Evolutionary conservation across 2,888 invertebrate genomes (phyloP).

Genomic region (Neuroscelio doddi): DNA sequence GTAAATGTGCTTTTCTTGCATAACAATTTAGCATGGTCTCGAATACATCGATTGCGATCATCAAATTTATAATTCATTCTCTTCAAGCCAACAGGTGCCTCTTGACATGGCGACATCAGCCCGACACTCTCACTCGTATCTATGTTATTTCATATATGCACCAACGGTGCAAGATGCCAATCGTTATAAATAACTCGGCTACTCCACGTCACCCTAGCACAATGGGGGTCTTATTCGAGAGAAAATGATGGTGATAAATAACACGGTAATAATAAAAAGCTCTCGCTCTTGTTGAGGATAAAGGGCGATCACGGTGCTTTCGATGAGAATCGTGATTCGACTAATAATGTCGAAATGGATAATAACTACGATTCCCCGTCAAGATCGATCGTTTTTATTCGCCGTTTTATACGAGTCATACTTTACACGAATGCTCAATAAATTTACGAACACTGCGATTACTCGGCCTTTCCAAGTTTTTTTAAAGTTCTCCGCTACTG

Average conservation of each 20-base stretch:
- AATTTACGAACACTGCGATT: constrained; percentile 9
- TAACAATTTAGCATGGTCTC: too few species aligned
- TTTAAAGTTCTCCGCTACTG: background rate
- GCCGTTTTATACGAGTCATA: constrained; percentile 3
- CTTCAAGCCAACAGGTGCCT: constrained; percentile 34
- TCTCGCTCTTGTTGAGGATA: constrained; percentile 13
- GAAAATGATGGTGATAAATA: constrained; percentile 59
- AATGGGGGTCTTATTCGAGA: constrained; percentile 57
- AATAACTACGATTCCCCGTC: constrained; percentile 12
- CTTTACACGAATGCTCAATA: constrained; percentile 4
- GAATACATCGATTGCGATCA: constrained; percentile 12
- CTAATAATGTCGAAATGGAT: constrained; percentile 15
- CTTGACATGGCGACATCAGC: constrained; percentile 2
- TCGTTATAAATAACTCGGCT: constrained; percentile 58
- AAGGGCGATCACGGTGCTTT: constrained; percentile 8
- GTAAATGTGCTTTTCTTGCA: too few species aligned
- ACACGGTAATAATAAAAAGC: constrained; percentile 52
- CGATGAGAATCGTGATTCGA: constrained; percentile 14
- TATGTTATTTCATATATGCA: constrained; percentile 16
- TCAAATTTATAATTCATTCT: constrained; percentile 31
- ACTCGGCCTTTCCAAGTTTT: constrained; percentile 33
- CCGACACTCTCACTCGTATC: background rate
- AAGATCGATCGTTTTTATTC: constrained; percentile 7
- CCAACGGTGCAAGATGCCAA: constrained; percentile 42
- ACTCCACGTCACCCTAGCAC: constrained; percentile 49